Conservation (phyloP, 2,888 invertebrate genomes). For the Carterocephalus palaemon region DNA sequence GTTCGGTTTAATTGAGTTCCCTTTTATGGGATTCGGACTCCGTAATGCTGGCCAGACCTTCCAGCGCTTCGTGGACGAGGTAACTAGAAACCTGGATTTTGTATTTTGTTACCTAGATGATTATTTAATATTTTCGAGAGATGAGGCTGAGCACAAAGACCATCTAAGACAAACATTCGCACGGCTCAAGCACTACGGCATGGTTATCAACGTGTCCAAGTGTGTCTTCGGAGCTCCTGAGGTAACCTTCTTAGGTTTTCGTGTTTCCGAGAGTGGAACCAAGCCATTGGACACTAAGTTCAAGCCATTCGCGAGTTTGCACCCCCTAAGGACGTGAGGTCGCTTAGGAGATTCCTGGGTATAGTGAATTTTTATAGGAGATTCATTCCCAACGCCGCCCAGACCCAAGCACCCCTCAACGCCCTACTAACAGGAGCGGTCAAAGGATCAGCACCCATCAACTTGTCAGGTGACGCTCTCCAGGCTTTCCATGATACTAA, state of each 20-base stretch:
- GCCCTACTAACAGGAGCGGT: slow-evolving; percentile 30
- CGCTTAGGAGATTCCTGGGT: slow-evolving; percentile 31
- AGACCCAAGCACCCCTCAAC: slow-evolving; percentile 41
- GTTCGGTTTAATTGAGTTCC: slow-evolving; percentile 43
- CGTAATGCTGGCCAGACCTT: slow-evolving; percentile 54
- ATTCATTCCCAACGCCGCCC: slow-evolving; percentile 25
- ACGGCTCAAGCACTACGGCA: slow-evolving; percentile 30
- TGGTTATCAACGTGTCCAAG: slow-evolving; percentile 33
- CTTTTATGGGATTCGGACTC: slow-evolving; percentile 45
- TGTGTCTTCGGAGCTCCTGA: slow-evolving; percentile 32
- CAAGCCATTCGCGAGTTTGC: slow-evolving; percentile 28
- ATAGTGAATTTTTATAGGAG: slow-evolving; percentile 26
- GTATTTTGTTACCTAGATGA: slow-evolving; percentile 43
- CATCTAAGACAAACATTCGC: slow-evolving; percentile 32
- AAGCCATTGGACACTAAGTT: slow-evolving; percentile 38
- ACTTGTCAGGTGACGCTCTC: slow-evolving; percentile 28
- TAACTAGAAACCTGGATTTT: slow-evolving; percentile 27
- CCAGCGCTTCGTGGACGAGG: slow-evolving; percentile 45
- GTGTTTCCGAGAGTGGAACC: slow-evolving; percentile 34
- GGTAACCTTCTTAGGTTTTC: slow-evolving; percentile 31
- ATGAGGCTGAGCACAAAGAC: slow-evolving; percentile 21
- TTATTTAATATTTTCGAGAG: slow-evolving; percentile 34
- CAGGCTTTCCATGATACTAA: slow-evolving; percentile 38
- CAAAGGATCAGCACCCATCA: slow-evolving; percentile 38
- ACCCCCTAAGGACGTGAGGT: slow-evolving; percentile 29